Conservation (phyloP, 2,888 invertebrate species). For the Lagria hirta region DNA sequence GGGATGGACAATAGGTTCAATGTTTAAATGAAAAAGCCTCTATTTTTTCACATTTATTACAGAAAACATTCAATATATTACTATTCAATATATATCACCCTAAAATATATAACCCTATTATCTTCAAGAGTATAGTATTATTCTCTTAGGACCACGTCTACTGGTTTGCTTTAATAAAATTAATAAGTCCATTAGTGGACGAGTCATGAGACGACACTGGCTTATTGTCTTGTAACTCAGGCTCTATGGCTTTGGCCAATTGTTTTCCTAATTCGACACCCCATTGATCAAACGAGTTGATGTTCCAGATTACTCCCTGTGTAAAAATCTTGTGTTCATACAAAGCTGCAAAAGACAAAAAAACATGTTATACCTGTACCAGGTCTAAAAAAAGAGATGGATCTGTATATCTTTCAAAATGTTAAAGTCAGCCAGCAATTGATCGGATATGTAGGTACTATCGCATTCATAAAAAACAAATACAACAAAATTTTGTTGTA, state of each 20-base stretch:
- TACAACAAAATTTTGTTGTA: no score
- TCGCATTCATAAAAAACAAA: no score
- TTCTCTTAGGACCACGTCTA: conserved; percentile 14
- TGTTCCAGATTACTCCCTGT: conserved; percentile 98
- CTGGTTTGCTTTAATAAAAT: conserved; percentile 73
- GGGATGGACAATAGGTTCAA: no score
- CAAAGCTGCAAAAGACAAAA: conserved; percentile 66
- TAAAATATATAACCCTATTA: conserved; percentile 15
- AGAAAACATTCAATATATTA: conserved; percentile 17
- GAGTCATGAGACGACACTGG: conserved; percentile 81
- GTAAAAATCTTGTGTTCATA: conserved; percentile 99
- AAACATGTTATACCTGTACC: conserved; percentile 3
- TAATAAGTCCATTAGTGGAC: conserved; percentile 97
- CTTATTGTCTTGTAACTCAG: conserved; percentile 74
- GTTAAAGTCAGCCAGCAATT: not conserved
- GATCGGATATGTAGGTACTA: no score
- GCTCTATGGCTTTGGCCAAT: conserved; percentile 96
- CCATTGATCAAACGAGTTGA: conserved; percentile 99
- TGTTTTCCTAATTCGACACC: conserved; percentile 99
- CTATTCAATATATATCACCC: no score
- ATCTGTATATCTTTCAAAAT: not conserved
- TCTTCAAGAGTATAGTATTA: conserved; percentile 8
- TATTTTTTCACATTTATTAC: conserved; percentile 11
- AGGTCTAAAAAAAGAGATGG: not conserved
- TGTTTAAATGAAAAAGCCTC: no score